Evolutionary conservation across 2,888 invertebrate genomes (phyloP), one percentile per base, ranked within the genome.

Genomic region (Idaea dimidiata): DNA sequence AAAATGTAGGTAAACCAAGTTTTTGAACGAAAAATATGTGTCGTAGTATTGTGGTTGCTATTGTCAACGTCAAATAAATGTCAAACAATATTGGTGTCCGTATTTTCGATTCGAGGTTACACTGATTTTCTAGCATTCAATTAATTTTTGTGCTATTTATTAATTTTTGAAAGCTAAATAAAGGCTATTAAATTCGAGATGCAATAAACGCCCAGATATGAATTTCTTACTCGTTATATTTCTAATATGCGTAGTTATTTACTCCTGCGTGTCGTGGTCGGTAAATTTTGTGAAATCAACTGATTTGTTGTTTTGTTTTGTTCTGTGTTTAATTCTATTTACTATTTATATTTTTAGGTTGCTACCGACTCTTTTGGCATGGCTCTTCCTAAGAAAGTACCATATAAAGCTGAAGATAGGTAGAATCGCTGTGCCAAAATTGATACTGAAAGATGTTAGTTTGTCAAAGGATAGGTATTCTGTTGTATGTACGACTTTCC

Each of bases 361-460:
- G 66, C 83, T 97, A 68, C 97, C 97, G 68, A 94, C 94, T 77
- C 84, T 96, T 59, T 88, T 97, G 72, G 95, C 97, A 79, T 97
- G 96, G 96, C 89, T 96, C 70, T 95, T 97, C 72, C 95, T 96
- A 83, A 94, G 95, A 74, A 96, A 96, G 83, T 97, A 95, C 83
- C 95, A 95, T 84, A 94, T 97, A 71, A 95, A 96, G 81, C 93
- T 97, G 57, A 95, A 95, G 72, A 96, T 97, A 67, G 97, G 97
- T 16, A 94, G 96, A 71, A 97, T 97, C 72, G 95, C 95, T n/a
- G 91, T 97, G 62, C 96, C 96, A 0, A 97, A 96, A 79, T 94
- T 97, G 61, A 95, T 95, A 74, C 88, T 97, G 17, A 95, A 95
- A 82, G 96, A 97, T 93, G 96, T 97, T 32, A 95, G 95, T 76